phyloP scores from a whole-genome alignment of 2,888 invertebrate genomes.

The Drosophila parthenogenetica region DNA sequence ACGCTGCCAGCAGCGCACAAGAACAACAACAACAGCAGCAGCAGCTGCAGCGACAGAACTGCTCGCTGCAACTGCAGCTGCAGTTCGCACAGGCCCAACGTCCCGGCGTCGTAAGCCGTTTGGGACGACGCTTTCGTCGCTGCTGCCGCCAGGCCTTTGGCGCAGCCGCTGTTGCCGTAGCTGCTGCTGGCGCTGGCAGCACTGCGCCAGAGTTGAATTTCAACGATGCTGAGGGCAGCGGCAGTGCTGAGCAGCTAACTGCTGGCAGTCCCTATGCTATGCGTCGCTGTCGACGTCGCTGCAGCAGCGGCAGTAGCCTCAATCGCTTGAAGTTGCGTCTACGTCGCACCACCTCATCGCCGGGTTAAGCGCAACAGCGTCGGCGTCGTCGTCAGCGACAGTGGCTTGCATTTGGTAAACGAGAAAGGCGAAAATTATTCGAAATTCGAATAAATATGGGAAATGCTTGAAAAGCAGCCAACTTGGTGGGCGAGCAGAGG shows the following conservation, averaged over 20 bases:
- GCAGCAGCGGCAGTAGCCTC: conserved; percentile 62
- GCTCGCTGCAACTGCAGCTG: conserved; percentile 4
- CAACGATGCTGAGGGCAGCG: conserved; percentile 21
- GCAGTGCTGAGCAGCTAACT: conserved; percentile 67
- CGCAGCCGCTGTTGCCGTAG: conserved; percentile 26
- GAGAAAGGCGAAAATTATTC: background rate
- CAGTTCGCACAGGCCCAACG: conserved; percentile 13
- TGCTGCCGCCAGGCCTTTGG: conserved; percentile 66
- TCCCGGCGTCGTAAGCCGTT: conserved; percentile 60
- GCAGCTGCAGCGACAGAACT: conserved; percentile 10
- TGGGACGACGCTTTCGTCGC: conserved; percentile 78
- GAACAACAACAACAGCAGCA: conserved; percentile 15
- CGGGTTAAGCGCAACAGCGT: conserved; percentile 51
- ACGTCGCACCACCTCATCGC: conserved; percentile 68
- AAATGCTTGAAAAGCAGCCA: conserved; percentile 30
- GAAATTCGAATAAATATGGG: conserved; percentile 16
- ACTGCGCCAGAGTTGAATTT: conserved; percentile 31
- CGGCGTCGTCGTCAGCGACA: conserved; percentile 1
- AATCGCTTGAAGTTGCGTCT: conserved; percentile 69
- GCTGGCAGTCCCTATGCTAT: conserved; percentile 54
- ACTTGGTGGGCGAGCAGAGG: background rate
- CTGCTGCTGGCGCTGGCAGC: conserved; percentile 17
- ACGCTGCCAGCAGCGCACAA: conserved; percentile 1
- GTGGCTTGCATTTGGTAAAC: conserved; percentile 2
- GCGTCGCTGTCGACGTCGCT: conserved; percentile 64